These are phyloP conservation scores for Ennomos erosarius DNA, from an alignment of 2,888 invertebrate genomes.

Conservation along the genomic window DNA sequence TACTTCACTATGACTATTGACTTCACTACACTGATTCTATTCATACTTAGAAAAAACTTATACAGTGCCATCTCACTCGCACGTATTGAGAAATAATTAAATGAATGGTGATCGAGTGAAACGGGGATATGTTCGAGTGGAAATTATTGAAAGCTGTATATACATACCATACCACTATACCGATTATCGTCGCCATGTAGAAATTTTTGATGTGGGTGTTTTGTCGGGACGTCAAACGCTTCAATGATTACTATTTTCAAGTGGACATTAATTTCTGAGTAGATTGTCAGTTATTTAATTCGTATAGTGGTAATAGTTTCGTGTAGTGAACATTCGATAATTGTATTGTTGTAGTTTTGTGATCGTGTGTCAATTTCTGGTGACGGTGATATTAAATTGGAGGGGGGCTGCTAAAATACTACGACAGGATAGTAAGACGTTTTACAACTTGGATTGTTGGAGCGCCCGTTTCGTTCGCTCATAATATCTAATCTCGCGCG, in stretches of 20 bases:
- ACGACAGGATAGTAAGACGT: conserved; percentile 83
- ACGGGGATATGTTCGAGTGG: conserved; percentile 80
- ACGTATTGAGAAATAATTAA: conserved; percentile 80
- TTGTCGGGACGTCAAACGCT: conserved; percentile 82
- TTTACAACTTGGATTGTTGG: conserved; percentile 74
- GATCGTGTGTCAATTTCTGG: conserved; percentile 65
- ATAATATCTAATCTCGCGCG: conserved; percentile 78
- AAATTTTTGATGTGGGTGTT: conserved; percentile 85
- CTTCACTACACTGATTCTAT: conserved; percentile 82
- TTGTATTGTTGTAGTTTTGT: conserved; percentile 61
- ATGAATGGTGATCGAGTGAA: conserved; percentile 83
- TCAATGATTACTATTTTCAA: conserved; percentile 82
- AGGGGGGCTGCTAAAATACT: conserved; percentile 85
- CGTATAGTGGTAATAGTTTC: conserved; percentile 59
- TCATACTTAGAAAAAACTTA: conserved; percentile 82
- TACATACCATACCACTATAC: no score
- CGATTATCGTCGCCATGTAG: conserved; percentile 83
- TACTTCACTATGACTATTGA: no score
- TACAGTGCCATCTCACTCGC: conserved; percentile 72
- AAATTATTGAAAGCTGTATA: conserved; percentile 83
- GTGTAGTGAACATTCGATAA: conserved; percentile 51
- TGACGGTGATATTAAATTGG: conserved; percentile 78
- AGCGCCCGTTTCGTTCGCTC: conserved; percentile 54
- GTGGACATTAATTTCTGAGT: conserved; percentile 75
- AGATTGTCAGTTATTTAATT: conserved; percentile 64